Evolutionary conservation across 2,113 vertebrate species (phyloP).

Genomic region (Sclerurus mexicanus): DNA sequence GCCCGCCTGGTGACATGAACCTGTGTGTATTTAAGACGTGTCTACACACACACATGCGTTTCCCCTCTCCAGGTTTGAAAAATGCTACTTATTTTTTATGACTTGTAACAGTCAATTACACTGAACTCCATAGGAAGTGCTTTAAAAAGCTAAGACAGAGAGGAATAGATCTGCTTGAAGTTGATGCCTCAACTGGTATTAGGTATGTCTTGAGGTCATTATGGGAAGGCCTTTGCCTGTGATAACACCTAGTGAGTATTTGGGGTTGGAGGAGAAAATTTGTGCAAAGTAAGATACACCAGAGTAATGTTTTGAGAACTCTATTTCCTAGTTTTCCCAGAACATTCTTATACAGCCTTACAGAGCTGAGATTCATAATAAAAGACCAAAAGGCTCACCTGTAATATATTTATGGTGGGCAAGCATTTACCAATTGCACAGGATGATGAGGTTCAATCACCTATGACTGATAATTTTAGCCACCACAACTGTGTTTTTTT

Average conservation of each 20-base stretch:
- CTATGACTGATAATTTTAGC: background rate
- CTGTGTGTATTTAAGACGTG: background rate
- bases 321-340: background rate
- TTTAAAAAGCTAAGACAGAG: background rate
- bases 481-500: background rate
- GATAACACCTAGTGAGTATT: background rate
- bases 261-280: background rate
- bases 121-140: background rate
- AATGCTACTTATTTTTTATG: background rate
- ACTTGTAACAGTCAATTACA: background rate
- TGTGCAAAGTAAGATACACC: background rate
- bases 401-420: background rate
- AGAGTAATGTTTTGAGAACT: background rate
- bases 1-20: background rate
- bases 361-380: background rate
- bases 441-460: background rate
- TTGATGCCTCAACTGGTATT: background rate
- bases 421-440: background rate
- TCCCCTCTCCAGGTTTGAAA: background rate
- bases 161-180: background rate
- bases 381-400: background rate
- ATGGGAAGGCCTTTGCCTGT: background rate
- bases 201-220: background rate
- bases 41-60: accelerated
- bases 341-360: background rate